A percentile compares a stretch with the other conserved stretches of the same genome.
Evolutionary conservation across 64 coral and sea anemone genomes (phyloP).

Genomic region (Platygyra sinensis): DNA sequence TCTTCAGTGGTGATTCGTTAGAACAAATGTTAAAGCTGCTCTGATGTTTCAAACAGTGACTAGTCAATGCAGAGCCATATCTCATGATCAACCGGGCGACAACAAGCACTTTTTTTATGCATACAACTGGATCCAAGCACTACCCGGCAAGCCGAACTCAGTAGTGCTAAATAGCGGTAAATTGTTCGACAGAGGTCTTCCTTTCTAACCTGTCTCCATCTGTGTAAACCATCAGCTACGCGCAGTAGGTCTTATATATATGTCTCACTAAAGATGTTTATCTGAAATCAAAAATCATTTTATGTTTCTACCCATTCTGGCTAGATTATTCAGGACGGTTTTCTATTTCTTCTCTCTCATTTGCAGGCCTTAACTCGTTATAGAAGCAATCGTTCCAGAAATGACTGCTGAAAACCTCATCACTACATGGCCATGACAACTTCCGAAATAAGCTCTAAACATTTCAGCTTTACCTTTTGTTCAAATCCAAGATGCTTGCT

Average conservation of each 20-base stretch:
- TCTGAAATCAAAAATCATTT: too few relatives aligned
- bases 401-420: not conserved
- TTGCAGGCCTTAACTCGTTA: not conserved
- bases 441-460: too few relatives aligned
- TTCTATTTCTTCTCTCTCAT: not conserved
- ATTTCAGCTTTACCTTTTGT: not conserved
- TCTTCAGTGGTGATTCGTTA: too few relatives aligned
- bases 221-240: not conserved
- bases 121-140: not conserved
- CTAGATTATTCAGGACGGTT: too few relatives aligned
- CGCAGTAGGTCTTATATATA: not conserved
- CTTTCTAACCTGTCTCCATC: not conserved
- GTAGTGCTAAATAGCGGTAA: too few relatives aligned
- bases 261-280: too few relatives aligned
- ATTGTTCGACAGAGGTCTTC: not conserved
- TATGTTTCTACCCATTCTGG: too few relatives aligned
- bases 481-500: not conserved
- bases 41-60: not conserved
- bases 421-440: too few relatives aligned
- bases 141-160: too few relatives aligned
- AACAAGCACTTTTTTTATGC: not conserved
- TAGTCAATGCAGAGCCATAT: not conserved
- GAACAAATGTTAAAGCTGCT: not conserved
- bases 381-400: too few relatives aligned
- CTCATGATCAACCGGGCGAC: not conserved